phyloP scores from a whole-genome alignment of 2,888 invertebrate species.

The Minunthozetes semirufus region DNA sequence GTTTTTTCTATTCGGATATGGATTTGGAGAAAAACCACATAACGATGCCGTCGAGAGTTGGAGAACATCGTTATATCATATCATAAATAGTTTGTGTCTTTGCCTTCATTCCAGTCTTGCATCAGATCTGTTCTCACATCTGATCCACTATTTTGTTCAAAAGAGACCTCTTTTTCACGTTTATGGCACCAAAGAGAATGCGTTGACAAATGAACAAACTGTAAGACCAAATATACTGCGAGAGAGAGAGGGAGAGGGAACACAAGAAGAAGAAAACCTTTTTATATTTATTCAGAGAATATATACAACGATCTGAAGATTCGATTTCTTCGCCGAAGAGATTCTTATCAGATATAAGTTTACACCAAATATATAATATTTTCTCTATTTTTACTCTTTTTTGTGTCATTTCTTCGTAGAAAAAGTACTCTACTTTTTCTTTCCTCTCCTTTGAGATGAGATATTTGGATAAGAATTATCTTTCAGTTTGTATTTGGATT shows the following conservation, averaged over 20 bases:
- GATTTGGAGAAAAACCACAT: conserved; percentile 18
- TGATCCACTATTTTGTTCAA: neutral
- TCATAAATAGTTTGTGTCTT: conserved; percentile 14
- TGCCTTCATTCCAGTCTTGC: neutral
- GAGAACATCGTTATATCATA: conserved; percentile 13
- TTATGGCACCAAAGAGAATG: conserved; percentile 17
- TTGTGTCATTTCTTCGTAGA: neutral
- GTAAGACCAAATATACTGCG: neutral
- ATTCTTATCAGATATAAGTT: neutral
- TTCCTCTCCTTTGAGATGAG: neutral
- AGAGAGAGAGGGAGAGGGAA: neutral
- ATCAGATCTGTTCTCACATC: neutral
- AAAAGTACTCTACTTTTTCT: neutral
- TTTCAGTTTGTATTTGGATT: too few species aligned
- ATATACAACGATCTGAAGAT: too few species aligned
- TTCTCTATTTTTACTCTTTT: neutral
- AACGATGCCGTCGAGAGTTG: conserved; percentile 15
- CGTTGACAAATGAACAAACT: conserved; percentile 21
- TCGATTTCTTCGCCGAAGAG: too few species aligned
- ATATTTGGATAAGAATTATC: neutral
- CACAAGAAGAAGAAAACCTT: neutral
- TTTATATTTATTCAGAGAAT: neutral
- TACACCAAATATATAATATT: neutral
- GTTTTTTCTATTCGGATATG: conserved; percentile 1
- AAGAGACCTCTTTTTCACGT: conserved; percentile 6